Base-by-base conservation (phyloP, 2,797 vertebrate species). In the Fistularia tabacaria region DNA sequence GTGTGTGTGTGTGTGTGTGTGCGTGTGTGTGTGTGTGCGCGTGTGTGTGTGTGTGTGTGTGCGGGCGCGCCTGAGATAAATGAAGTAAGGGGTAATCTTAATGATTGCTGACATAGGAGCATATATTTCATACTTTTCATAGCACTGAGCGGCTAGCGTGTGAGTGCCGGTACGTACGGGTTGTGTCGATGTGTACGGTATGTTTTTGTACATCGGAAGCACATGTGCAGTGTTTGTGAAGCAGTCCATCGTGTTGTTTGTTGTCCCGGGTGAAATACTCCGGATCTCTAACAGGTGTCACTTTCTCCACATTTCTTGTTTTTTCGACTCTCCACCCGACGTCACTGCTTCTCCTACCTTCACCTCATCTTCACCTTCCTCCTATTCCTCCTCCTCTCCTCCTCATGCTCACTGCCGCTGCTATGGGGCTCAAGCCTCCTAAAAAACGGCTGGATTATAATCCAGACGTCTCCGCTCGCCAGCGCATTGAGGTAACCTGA, bases 401-500 rank as follows among this genome's bases (percentile, higher is more conserved):
- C 85, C 80, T 92, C 88, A 91, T 87, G 89, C 90, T 93, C 84
- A 84, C 79, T 86, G 76, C 87, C 78, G 85, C 86, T 85, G 78
- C 80, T 85, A 11, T 87, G 78, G 77, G 85, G 84, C 83, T 89
- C 85, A 91, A 99, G 97, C 97, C 97, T 94, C 97, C 97, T 94
- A 99, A 99, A 99, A 99, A 98, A 92, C 91, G 93, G 82, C 94
- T 98, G 95, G 97, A 99, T 90, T 98, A 97, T 95, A 94, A 95
- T 93, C 97, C 91, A 93, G 96, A 97, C 85, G 92, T 88, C 90
- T 92, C 94, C 85, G 79, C 94, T 78, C 92, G 87, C 90, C 89
- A 93, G 89, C 91, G 87, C 80, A 92, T 93, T 50, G 93, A 99
- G 97, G 97, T 99, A 98, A 93, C 88, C 80, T 88, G 84, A 89